Conservation (phyloP, 2,888 invertebrate genomes). For the Eilema caniola region DNA sequence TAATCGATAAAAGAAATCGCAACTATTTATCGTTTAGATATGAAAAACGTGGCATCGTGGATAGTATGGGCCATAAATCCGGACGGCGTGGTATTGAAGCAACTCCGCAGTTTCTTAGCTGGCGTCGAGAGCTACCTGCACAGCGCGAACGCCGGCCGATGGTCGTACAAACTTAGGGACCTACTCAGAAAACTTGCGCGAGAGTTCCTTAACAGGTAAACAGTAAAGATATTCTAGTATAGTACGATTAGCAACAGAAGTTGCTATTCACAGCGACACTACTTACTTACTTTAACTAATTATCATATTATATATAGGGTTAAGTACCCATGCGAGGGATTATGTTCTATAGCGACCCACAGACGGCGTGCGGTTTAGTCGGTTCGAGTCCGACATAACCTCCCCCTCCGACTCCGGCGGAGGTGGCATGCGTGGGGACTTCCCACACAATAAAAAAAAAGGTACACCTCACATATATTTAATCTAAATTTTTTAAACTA, state of each 20-base stretch:
- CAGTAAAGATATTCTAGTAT: neutral
- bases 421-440: too few relatives aligned
- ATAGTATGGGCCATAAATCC: conserved; percentile 89
- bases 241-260: conserved; percentile 17
- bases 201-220: conserved; percentile 88
- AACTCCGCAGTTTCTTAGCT: conserved; percentile 93
- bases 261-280: neutral
- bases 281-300: neutral
- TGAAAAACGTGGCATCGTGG: conserved; percentile 86
- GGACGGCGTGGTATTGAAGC: conserved; percentile 89
- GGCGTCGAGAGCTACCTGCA: conserved; percentile 95
- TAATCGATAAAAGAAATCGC: too few relatives aligned
- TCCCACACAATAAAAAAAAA: too few relatives aligned
- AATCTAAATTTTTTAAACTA: too few relatives aligned
- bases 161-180: conserved; percentile 90
- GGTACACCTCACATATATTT: too few relatives aligned
- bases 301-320: too few relatives aligned
- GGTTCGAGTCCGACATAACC: too few relatives aligned
- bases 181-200: conserved; percentile 90
- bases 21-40: conserved; percentile 57
- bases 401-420: too few relatives aligned
- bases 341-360: too few relatives aligned
- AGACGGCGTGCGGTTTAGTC: too few relatives aligned
- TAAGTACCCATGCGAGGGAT: too few relatives aligned
- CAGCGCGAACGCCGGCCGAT: conserved; percentile 95